These are phyloP conservation scores for Meloe dianella DNA, from an alignment of 2,888 invertebrate genomes.

Conservation along the genomic window DNA sequence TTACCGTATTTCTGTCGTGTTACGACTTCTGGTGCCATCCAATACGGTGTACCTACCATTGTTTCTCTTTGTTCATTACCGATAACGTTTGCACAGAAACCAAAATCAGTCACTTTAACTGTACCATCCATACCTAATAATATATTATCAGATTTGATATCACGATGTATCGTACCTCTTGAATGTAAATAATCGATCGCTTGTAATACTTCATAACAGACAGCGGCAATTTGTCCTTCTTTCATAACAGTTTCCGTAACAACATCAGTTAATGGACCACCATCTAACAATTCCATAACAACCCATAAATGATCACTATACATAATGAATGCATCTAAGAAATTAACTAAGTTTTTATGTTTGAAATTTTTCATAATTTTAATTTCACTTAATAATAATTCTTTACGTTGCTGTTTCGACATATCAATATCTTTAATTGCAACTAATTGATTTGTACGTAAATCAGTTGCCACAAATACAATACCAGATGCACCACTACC, in stretches of 20 bases:
- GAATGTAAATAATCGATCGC: constrained; percentile 90
- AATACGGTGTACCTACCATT: constrained; percentile 97
- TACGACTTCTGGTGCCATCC: constrained; percentile 98
- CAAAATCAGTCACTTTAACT: constrained; percentile 95
- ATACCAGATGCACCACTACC: constrained; percentile 93
- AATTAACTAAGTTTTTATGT: constrained; percentile 95
- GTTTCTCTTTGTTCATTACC: constrained; percentile 95
- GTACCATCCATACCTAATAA: constrained; percentile 90
- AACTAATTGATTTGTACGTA: constrained; percentile 74
- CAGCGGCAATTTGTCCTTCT: constrained; percentile 95
- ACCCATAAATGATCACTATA: constrained; percentile 91
- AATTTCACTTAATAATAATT: constrained; percentile 94
- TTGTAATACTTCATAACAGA: constrained; percentile 86
- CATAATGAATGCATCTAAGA: constrained; percentile 90
- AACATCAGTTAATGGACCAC: constrained; percentile 95
- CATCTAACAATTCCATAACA: constrained; percentile 93
- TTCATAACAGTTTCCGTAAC: constrained; percentile 97
- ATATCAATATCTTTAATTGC: constrained; percentile 97
- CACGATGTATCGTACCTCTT: constrained; percentile 90
- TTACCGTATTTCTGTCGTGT: constrained; percentile 93
- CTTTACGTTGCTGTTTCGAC: constrained; percentile 93
- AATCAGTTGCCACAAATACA: constrained; percentile 88
- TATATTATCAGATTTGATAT: constrained; percentile 98
- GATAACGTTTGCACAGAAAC: constrained; percentile 96
- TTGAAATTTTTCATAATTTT: constrained; percentile 88